Evolutionary conservation across 2,888 invertebrate genomes (phyloP), one percentile per base, ranked within the genome.

Genomic region (Frankliniella intonsa): DNA sequence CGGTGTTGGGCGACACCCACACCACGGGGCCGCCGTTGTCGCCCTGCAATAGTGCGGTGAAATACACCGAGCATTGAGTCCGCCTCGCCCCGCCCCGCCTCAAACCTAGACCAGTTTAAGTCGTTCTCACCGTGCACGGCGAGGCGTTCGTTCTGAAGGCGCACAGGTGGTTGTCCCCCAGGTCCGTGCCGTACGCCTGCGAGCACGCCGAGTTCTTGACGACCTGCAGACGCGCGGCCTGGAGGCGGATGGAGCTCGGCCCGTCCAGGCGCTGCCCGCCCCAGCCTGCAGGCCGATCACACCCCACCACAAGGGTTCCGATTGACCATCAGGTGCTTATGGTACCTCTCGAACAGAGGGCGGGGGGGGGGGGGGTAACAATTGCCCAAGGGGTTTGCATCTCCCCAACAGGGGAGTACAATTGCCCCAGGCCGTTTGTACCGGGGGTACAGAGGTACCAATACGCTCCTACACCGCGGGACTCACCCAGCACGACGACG

Each of bases 151-250:
- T 9, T 5, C 69, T 22, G 69, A 76, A 76, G 25, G 69, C 69
- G 25, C 69, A 76, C 22, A 76, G 8, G 69, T 76, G 69, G 69
- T 22, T 22, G 69, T 76, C 69, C 12, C 22, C 12, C 22, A 76
- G 22, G 69, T 76, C 69, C 25, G 22, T 76, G 69, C 69, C 25
- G 69, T 76, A 76, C 25, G 69, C 69, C 69, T 76, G n/a, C 22
- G 69, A 8, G 69, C 69, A 76, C 69, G 25, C 69, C 22, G 69
- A n/a, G 69, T 76, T 76, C 69, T 76, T 76, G 69, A 76, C 69
- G 25, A 76, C 69, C 69, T 76, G 69, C 69, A 76, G 69, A 22
- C 25, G 12, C 11, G 69, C 69, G 25, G 69, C 69, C 69, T 25
- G 22, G 22, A 76, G 69, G 22, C 69, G 69, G 22, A 76, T n/a